phyloP scores from a whole-genome alignment of 2,113 vertebrate species.

The Mobula birostris region DNA sequence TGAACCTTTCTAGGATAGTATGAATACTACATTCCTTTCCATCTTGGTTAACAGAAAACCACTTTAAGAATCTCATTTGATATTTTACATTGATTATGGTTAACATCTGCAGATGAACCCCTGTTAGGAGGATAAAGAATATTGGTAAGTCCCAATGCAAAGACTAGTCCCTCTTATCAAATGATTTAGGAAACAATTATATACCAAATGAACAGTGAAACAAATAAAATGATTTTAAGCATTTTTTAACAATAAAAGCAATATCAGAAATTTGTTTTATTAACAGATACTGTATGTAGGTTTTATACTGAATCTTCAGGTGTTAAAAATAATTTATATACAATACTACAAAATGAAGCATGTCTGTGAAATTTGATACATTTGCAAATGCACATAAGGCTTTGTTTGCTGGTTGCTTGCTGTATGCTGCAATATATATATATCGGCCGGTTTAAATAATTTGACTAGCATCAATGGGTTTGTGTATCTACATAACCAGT shows the following conservation, averaged over 20 bases:
- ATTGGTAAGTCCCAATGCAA: background rate
- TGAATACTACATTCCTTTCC: background rate
- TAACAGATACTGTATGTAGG: background rate
- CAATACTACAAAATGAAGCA: background rate
- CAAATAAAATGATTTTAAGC: background rate
- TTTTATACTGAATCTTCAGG: background rate
- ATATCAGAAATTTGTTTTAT: background rate
- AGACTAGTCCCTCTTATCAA: background rate
- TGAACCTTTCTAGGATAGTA: background rate
- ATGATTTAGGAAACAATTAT: too few relatives aligned
- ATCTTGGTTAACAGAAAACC: background rate
- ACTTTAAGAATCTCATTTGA: background rate
- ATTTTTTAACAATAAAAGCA: background rate
- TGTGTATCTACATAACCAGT: background rate
- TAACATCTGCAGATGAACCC: background rate
- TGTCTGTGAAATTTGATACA: background rate
- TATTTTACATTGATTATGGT: background rate
- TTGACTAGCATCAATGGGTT: too few relatives aligned
- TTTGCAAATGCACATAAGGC: background rate
- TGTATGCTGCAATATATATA: background rate
- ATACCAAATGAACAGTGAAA: background rate
- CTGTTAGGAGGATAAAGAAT: background rate
- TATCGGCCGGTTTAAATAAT: background rate
- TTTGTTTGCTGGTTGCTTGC: background rate
- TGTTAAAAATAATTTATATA: background rate